Percentiles rank a stretch among this genome's conserved stretches.
Conservation (phyloP, 2,113 vertebrate species). For the Rissa tridactyla region DNA sequence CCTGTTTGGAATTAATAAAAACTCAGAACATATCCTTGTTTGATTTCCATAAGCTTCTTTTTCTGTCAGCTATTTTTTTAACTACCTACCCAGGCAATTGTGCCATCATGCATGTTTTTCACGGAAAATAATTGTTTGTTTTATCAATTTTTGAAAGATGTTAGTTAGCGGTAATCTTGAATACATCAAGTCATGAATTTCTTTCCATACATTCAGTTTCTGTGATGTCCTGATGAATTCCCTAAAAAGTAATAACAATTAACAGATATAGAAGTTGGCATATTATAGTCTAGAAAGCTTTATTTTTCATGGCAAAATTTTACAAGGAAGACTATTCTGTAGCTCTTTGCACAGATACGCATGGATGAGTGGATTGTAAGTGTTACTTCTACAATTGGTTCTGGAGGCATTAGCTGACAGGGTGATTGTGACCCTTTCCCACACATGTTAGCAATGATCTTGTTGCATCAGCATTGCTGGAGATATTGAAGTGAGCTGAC, state of each 20-base stretch:
- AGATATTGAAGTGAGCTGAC: conserved; percentile 42
- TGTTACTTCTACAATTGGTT: conserved; percentile 55
- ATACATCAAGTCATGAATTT: background rate
- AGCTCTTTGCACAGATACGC: background rate
- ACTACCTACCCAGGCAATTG: background rate
- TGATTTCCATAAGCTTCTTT: background rate
- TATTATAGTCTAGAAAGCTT: background rate
- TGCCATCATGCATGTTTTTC: background rate
- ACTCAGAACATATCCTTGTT: background rate
- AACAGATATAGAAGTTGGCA: background rate
- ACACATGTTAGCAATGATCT: conserved; percentile 48
- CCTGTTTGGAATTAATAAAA: background rate
- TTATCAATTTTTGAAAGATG: background rate
- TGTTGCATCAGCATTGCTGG: conserved; percentile 41
- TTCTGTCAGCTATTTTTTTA: background rate
- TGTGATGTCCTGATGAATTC: background rate
- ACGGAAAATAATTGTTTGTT: background rate
- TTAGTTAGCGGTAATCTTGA: background rate
- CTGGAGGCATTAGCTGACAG: conserved; percentile 47
- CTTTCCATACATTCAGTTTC: background rate
- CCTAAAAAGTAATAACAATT: background rate
- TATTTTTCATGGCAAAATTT: background rate
- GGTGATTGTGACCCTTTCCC: conserved; percentile 33
- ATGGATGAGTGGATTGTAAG: conserved; percentile 28
- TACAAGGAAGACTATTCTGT: background rate